phyloP scores from a whole-genome alignment of 2,113 vertebrate species.

The Phocoena phocoena region DNA sequence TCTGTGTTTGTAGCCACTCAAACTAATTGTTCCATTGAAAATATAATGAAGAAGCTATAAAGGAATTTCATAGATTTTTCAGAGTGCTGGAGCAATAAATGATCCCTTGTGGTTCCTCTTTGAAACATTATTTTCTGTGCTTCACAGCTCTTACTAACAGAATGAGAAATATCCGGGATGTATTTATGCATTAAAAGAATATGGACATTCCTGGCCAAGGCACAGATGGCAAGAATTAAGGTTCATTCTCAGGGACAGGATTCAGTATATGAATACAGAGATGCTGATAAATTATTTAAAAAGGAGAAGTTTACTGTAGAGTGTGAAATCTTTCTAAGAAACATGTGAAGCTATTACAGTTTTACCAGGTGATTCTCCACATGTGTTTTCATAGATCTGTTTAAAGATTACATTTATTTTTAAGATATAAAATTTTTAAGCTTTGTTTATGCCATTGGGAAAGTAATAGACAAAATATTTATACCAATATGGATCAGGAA shows the following conservation, averaged over 20 bases:
- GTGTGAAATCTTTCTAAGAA: slow-evolving; percentile 44
- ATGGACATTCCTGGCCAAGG: slow-evolving; percentile 53
- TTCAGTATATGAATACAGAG: slow-evolving; percentile 46
- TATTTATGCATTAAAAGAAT: slow-evolving; percentile 70
- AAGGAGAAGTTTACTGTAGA: not conserved
- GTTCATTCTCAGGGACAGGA: slow-evolving; percentile 49
- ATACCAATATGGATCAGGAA: not conserved
- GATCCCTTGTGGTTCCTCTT: slow-evolving; percentile 64
- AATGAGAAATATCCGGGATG: slow-evolving; percentile 60
- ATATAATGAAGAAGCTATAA: slow-evolving; percentile 76
- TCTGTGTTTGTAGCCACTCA: slow-evolving; percentile 79
- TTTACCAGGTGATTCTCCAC: slow-evolving; percentile 25
- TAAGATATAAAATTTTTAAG: not conserved
- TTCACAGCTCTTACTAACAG: slow-evolving; percentile 48
- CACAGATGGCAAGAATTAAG: slow-evolving; percentile 75
- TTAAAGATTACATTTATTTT: slow-evolving; percentile 35
- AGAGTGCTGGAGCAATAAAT: slow-evolving; percentile 79
- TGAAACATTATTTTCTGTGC: slow-evolving; percentile 70
- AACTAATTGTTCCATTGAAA: slow-evolving; percentile 79
- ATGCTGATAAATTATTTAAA: slow-evolving; percentile 64
- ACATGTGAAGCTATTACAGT: not conserved
- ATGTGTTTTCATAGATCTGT: not conserved
- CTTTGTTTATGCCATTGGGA: not conserved
- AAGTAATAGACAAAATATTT: not conserved
- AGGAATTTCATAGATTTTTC: slow-evolving; percentile 78